Conservation (phyloP, 2,888 invertebrate genomes). For the Ditylenchus weischeri region DNA sequence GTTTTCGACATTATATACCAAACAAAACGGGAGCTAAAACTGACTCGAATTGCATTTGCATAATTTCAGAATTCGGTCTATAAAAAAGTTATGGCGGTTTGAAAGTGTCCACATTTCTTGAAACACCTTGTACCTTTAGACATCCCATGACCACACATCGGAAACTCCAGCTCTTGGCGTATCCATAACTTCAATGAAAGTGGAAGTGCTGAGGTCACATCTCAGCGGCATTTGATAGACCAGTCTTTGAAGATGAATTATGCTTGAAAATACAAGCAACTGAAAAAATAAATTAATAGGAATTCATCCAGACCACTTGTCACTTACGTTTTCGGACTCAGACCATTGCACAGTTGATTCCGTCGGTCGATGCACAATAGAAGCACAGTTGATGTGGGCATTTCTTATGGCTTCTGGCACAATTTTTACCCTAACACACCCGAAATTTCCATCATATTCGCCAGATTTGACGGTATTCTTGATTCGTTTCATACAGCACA, state of each 20-base stretch:
- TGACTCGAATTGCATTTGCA: no score
- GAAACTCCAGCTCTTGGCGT: slow-evolving; percentile 78
- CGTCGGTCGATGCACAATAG: no score
- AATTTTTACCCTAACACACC: slow-evolving; percentile 82
- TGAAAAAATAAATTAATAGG: slow-evolving; percentile 60
- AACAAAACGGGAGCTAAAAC: no score
- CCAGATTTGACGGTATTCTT: slow-evolving; percentile 19
- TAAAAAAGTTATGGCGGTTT: no score
- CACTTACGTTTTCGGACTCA: slow-evolving; percentile 31
- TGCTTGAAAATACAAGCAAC: slow-evolving; percentile 82
- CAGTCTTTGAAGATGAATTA: slow-evolving; percentile 74
- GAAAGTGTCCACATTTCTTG: no score
- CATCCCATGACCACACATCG: slow-evolving; percentile 71
- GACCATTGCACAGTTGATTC: no score
- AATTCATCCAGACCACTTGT: not conserved
- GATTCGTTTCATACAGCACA: slow-evolving; percentile 70
- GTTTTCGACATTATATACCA: no score
- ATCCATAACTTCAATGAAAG: slow-evolving; percentile 82
- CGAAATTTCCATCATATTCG: slow-evolving; percentile 28
- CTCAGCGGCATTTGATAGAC: slow-evolving; percentile 43
- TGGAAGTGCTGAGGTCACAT: slow-evolving; percentile 27
- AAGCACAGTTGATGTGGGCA: slow-evolving; percentile 79
- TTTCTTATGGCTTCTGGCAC: slow-evolving; percentile 77
- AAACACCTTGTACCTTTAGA: slow-evolving; percentile 51
- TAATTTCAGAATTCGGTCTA: no score